Evolutionary conservation across 2,797 vertebrate genomes (phyloP).

Genomic region (Harpagifer antarcticus): DNA sequence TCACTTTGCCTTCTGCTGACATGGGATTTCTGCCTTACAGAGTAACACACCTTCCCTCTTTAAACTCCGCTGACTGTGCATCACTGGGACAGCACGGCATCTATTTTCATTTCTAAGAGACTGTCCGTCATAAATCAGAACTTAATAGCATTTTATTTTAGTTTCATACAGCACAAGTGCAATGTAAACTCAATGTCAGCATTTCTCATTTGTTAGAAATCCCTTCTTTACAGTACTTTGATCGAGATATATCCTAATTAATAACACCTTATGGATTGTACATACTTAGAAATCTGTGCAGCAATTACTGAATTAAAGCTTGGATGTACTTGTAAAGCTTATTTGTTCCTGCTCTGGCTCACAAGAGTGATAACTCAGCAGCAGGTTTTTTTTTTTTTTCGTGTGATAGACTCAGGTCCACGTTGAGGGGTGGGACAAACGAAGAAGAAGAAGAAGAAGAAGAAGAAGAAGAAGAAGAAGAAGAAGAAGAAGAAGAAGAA

Average conservation of each 20-base stretch:
- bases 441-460: slow-evolving; percentile 28
- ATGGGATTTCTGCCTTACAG: slow-evolving; percentile 43
- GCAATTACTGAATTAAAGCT: background rate
- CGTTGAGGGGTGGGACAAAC: slow-evolving; percentile 34
- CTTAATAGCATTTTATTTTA: background rate
- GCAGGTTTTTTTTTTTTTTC: slow-evolving; percentile 19
- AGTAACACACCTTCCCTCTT: slow-evolving; percentile 27
- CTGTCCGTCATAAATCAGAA: slow-evolving; percentile 31
- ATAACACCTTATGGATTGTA: background rate
- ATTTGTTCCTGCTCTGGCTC: background rate
- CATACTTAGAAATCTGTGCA: background rate
- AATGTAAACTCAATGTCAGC: background rate
- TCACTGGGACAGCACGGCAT: slow-evolving; percentile 46
- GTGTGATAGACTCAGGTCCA: slow-evolving; percentile 12
- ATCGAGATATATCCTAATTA: background rate
- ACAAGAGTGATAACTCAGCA: slow-evolving; percentile 24
- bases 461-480: slow-evolving; percentile 32
- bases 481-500: slow-evolving; percentile 32
- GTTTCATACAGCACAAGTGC: background rate
- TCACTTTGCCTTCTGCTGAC: slow-evolving; percentile 62
- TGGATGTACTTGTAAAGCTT: background rate
- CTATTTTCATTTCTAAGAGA: slow-evolving; percentile 56
- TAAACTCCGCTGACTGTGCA: slow-evolving; percentile 51
- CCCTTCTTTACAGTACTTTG: background rate
- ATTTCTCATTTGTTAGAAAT: background rate